Base-by-base conservation (phyloP, 2,113 vertebrate genomes). In the Amphilophus citrinellus region DNA sequence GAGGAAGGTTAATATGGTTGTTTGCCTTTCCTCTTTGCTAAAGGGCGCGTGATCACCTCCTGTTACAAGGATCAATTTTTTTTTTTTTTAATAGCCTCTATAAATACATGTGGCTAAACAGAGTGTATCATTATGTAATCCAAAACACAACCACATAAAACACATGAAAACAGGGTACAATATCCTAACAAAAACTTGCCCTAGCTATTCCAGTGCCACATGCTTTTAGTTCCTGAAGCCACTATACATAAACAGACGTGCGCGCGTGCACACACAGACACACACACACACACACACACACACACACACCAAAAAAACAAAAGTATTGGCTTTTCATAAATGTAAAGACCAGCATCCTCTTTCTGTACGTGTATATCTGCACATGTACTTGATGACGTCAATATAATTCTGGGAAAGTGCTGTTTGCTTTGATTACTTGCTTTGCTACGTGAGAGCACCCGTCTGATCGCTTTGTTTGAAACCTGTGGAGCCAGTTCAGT, bases 21-120 rank as follows among this genome's bases (percentile, higher is more conserved):
- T 87, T 89, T 89, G 56, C 61, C 61, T 87, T 89, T 78, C 20
- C n/a, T 77, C 57, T 87, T 86, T 53, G 57, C 61, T 39, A 78
- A 32, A 58, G 58, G 27, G 61, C 14, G 27, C 2, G 0, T 11
- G 1, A 87, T 80, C 24, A 10, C 61, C 63, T 65, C 17, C 10
- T 35, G 32, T 77, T 30, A 37, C 78, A 37, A 9, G 44, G 11
- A 37, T 60, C 20, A 76, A 84, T 60, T 59, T 30, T 80, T 30
- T 62, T 47, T 59, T 30, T 80, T 80, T 76, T 39, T 39, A 39
- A 87, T 80, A 71, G 61, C 75, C 32, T 56, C 75, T 76, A 53
- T 87, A 83, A 84, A 89, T 35, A 85, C 61, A 79, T 15, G 11
- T 61, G 61, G 37, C 47, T 53, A 37, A 39, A 65, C 60, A 27